phyloP scores from a whole-genome alignment of 2,888 invertebrate genomes.

The Tubulanus polymorphus region DNA sequence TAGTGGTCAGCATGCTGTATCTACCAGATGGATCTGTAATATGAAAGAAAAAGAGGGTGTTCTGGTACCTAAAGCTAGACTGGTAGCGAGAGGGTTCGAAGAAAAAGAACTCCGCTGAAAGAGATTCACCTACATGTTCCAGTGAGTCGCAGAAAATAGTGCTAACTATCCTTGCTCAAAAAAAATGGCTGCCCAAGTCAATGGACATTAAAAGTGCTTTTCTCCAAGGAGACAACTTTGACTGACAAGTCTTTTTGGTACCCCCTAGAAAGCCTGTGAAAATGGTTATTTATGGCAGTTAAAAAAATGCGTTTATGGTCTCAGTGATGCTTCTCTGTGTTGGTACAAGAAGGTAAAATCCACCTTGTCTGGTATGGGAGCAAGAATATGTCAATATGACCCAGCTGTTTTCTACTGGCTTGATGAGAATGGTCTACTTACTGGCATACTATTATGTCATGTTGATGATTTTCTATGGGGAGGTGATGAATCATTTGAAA shows the following conservation, averaged over 20 bases:
- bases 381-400: slow-evolving; percentile 2
- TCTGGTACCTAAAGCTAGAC: neutral
- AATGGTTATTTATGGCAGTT: neutral
- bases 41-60: neutral
- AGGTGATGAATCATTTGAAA: slow-evolving; percentile 2
- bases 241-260: neutral
- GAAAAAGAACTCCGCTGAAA: neutral
- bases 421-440: neutral
- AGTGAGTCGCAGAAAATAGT: slow-evolving; percentile 1
- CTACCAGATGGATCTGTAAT: slow-evolving; percentile 4
- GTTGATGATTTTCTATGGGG: slow-evolving; percentile 9
- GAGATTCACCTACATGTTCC: slow-evolving; percentile 2
- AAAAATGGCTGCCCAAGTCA: slow-evolving; percentile 4
- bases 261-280: neutral
- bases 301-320: slow-evolving; percentile 7
- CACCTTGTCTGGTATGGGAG: no score
- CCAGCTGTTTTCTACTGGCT: slow-evolving; percentile 10
- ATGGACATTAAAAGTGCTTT: slow-evolving; percentile 12
- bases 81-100: slow-evolving; percentile 8
- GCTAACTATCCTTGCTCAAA: neutral
- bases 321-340: slow-evolving; percentile 14
- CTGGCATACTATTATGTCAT: slow-evolving; percentile 10
- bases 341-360: no score
- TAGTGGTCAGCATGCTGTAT: neutral
- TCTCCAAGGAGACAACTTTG: slow-evolving; percentile 4